Base-by-base conservation (phyloP, 2,888 invertebrate genomes). In the Amphipyra berbera region DNA sequence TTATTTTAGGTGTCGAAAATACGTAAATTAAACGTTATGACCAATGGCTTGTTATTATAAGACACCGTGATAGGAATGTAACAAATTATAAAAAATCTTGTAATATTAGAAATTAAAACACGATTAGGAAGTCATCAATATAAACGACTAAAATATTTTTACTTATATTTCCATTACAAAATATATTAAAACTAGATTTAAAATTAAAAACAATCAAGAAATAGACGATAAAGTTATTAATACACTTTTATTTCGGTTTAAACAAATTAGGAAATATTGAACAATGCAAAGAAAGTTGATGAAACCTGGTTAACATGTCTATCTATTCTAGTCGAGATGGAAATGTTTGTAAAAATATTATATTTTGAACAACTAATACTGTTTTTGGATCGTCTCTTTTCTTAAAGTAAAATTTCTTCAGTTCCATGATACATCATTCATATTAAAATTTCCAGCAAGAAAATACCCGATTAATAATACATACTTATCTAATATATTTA, bases 381-480 rank as follows among this genome's bases (percentile, higher is more conserved):
- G 3, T 21, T 21, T 21, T 21, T 21, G 21, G 1, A 21, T 21
- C 3, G 2, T 21, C 21, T 3, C 21, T 2, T 21, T 21, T 21
- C 3, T 30, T 6, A 30, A 2, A 30, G 27, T 30, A 30, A 21
- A 21, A 4, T 30, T 30, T 30, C 10, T 37, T 37, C 37, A 37
- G 1, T 9, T 52, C 48, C 42, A 12, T 37, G 47, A 57, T 50
- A 48, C 6, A 50, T 61, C n/a, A 49, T 45, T 52, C 54, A 52
- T 55, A 76, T 73, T 76, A 71, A 76, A 57, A 71, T 78, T 78
- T 79, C 63, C 73, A 74, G 42, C 66, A 64, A 77, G 68, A 74
- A 67, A 71, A 61, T 56, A 57, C 14, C 50, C 58, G 27, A 64
- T 55, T 60, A 68, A 42, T 63, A 69, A 53, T 67, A 71, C 62